Evolutionary conservation across 1,140 invertebrate species (phyloP).

Genomic region (Drosophila carrolli): DNA sequence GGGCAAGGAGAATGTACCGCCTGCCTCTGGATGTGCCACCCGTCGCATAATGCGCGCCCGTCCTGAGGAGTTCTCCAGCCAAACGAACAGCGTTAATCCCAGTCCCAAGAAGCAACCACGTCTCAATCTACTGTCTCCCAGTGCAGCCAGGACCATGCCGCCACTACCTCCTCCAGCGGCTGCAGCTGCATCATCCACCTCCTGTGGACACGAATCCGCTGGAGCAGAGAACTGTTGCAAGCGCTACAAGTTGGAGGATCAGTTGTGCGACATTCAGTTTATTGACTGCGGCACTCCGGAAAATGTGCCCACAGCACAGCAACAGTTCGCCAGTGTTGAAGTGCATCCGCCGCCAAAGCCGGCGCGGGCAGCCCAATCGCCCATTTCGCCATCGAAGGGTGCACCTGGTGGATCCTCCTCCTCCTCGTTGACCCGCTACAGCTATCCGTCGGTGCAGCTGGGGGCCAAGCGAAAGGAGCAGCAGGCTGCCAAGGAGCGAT

Average conservation of each 20-base stretch:
- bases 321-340: constrained; percentile 70
- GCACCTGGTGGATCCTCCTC: constrained; percentile 5
- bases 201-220: constrained; percentile 67
- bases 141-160: constrained; percentile 56
- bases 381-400: constrained; percentile 9
- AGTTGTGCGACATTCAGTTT: constrained; percentile 87
- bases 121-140: constrained; percentile 85
- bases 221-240: constrained; percentile 86
- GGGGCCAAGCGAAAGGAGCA: constrained; percentile 80
- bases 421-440: constrained; percentile 63
- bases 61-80: constrained; percentile 85
- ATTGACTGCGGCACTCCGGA: constrained; percentile 88
- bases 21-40: constrained; percentile 64
- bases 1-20: constrained; percentile 85
- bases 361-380: constrained; percentile 46
- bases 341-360: constrained; percentile 81
- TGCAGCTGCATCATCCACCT: neutral
- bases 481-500: constrained; percentile 74
- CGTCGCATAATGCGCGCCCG: constrained; percentile 84
- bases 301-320: constrained; percentile 65
- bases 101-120: constrained; percentile 86
- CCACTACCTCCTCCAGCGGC: constrained; percentile 22
- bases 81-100: constrained; percentile 86
- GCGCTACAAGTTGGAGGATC: constrained; percentile 87
- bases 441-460: constrained; percentile 81